Conservation (phyloP, 37 sponge, comb jelly and placozoan genomes). For the Beroe forskalii region DNA sequence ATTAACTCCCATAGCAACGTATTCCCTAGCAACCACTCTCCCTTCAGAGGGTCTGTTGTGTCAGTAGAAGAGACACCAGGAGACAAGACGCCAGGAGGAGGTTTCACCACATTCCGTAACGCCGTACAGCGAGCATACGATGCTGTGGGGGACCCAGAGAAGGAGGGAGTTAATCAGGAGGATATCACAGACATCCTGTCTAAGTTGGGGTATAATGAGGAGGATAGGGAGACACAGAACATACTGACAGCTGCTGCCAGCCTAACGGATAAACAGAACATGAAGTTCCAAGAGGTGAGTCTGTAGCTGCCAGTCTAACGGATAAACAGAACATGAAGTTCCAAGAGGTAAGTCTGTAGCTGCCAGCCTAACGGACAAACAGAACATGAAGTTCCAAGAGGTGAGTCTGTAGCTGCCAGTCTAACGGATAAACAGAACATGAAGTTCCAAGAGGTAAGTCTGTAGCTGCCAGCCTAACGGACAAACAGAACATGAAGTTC, state of each 20-base stretch:
- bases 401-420: too few species aligned
- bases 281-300: constrained; percentile 63
- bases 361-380: too few species aligned
- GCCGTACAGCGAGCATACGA: constrained; percentile 60
- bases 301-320: too few species aligned
- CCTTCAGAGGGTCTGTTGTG: background rate
- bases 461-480: too few species aligned
- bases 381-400: too few species aligned
- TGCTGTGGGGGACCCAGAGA: constrained; percentile 52
- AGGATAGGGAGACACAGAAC: constrained; percentile 59
- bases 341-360: too few species aligned
- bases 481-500: too few species aligned
- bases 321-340: too few species aligned
- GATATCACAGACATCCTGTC: constrained; percentile 63
- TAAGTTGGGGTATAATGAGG: constrained; percentile 28
- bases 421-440: too few species aligned
- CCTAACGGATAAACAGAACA: constrained; percentile 4
- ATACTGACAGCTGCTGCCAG: constrained; percentile 23
- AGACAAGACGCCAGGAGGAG: background rate
- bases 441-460: too few species aligned
- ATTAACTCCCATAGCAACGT: too few species aligned
- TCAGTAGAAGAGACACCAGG: background rate
- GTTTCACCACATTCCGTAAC: constrained; percentile 14
- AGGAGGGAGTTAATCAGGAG: constrained; percentile 63
- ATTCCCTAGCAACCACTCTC: too few species aligned